Base-by-base conservation (phyloP, 2,797 vertebrate genomes). In the Pantherophis vulpinus region DNA sequence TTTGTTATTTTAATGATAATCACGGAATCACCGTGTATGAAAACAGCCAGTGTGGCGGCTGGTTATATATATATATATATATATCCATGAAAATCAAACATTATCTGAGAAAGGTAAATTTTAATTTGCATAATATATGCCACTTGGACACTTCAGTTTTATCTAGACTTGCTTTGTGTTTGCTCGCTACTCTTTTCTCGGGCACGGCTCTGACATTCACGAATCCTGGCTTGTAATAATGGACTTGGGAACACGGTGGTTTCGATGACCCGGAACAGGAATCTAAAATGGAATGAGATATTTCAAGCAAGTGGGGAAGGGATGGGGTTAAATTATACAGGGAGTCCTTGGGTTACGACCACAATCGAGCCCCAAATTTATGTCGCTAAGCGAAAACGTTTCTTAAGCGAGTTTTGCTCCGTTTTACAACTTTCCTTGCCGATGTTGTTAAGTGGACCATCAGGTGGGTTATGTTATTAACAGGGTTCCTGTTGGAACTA, bases 231-330 rank as follows among this genome's bases (percentile, higher is more conserved):
- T 93, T 90, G 98, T 91, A 97, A 88, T 42, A 97, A 91, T 0
- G 95, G 95, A 29, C 98, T 96, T 0, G 98, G 98, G 93, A 96
- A 98, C 9, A 98, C 0, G 0, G 98, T 98, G 96, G 98, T 98
- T 94, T 97, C 95, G 42, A 99, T 95, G 91, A 96, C 96, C 94
- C 97, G 97, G 87, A 97, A 97, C 42, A 98, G 12, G 66, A 98
- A 96, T 94, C 99, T 99, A 96, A 88, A 96, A 94, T 60, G 94
- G 92, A 94, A 97, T 47, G 18, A 95, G 2, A 86, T 92, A 58
- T 95, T 95, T 83, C 56, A 94, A 95, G 90, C 55, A 79, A 93
- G 29, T 29, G 51, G 74, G 9, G 32, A 79, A 59, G 63, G 74
- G 88, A 59, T 37, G 70, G 86, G 9, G 47, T 91, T 60, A 87